These are phyloP conservation scores for Diphyllodes magnificus DNA, from an alignment of 2,113 vertebrate species.

Conservation along the genomic window DNA sequence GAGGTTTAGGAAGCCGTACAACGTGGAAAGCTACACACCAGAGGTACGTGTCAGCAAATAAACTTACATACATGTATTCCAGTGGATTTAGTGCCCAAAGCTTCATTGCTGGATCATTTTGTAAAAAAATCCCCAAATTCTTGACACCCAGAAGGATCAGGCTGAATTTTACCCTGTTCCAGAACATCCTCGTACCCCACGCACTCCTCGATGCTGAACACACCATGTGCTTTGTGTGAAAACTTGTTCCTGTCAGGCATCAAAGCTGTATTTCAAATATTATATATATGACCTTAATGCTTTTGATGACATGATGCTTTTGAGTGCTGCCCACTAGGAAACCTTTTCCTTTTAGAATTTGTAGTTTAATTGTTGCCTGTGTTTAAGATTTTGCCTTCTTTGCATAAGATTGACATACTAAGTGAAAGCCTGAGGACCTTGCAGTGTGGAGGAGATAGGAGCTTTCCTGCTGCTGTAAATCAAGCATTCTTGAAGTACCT, in stretches of 20 bases:
- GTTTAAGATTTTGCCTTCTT: background rate
- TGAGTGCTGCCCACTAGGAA: background rate
- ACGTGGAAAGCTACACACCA: conserved; percentile 82
- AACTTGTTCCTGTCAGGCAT: background rate
- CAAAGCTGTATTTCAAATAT: background rate
- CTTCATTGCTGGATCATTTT: background rate
- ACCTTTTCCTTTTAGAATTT: background rate
- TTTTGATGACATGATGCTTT: background rate
- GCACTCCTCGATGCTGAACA: rapidly evolving
- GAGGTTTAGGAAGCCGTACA: conserved; percentile 88
- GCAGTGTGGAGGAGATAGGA: background rate
- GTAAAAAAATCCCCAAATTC: background rate
- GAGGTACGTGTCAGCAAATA: conserved; percentile 68
- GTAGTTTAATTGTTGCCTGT: background rate
- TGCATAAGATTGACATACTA: background rate
- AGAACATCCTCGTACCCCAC: rapidly evolving
- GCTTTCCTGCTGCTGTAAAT: conserved; percentile 22
- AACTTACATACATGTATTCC: no score
- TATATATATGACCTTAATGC: background rate
- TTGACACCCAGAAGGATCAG: background rate
- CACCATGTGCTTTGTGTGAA: background rate
- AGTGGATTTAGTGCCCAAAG: background rate
- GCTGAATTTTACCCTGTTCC: background rate
- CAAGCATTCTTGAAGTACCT: background rate
- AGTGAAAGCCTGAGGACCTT: conserved; percentile 14